phyloP scores from a whole-genome alignment of 1,140 invertebrate genomes.

The Bilobella aurantiaca region DNA sequence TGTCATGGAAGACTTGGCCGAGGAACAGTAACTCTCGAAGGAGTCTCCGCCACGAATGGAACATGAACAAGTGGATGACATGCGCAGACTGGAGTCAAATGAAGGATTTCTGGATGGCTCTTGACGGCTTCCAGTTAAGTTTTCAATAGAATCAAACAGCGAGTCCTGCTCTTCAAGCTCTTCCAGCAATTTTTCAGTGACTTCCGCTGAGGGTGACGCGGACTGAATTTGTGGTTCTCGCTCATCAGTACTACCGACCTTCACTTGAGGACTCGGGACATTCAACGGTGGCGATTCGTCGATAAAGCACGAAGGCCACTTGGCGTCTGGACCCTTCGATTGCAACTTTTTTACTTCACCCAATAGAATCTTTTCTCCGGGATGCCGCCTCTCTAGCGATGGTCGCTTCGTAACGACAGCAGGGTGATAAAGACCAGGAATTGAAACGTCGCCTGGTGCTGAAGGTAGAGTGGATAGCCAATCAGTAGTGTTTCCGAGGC shows the following conservation, averaged over 20 bases:
- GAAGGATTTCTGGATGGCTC: conserved; percentile 28
- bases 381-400: conserved; percentile 10
- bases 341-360: conserved; percentile 26
- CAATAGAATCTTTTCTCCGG: conserved; percentile 27
- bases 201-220: neutral
- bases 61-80: conserved; percentile 33
- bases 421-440: neutral
- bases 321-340: conserved; percentile 25
- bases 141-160: conserved; percentile 32
- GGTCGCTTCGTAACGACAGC: conserved; percentile 6
- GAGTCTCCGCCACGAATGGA: conserved; percentile 34
- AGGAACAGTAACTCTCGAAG: conserved; percentile 34
- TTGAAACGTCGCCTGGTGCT: neutral
- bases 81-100: conserved; percentile 31
- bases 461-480: conserved; percentile 27
- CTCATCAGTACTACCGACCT: no score
- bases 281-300: conserved; percentile 26
- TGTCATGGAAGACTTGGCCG: conserved; percentile 32
- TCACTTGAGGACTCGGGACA: no score
- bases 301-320: conserved; percentile 25
- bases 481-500: conserved; percentile 29
- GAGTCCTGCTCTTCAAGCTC: conserved; percentile 24
- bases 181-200: neutral
- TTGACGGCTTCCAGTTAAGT: conserved; percentile 17
- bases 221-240: no score